Base-by-base conservation (phyloP, 2,113 vertebrate species). In the Xenopus laevis region DNA sequence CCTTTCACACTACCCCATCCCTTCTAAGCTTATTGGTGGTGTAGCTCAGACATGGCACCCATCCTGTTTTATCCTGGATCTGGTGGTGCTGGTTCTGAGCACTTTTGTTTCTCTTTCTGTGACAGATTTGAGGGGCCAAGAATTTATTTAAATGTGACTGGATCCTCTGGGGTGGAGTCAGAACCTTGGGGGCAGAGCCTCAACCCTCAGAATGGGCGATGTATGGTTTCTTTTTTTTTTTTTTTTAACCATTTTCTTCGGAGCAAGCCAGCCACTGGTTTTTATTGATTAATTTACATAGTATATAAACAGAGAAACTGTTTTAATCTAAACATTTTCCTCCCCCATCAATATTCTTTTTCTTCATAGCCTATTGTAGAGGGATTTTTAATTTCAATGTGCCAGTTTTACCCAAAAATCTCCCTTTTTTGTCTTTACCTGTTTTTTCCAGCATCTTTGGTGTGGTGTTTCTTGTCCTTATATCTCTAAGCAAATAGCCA, bases 101-200 rank as follows among this genome's bases (percentile, higher is more conserved):
- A 61, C 57, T 68, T 74, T 68, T 61, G 55, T 60, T 68, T 76
- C 46, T 69, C 66, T 76, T 65, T 58, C 52, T 68, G 23, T 27
- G 77, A 68, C 65, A 69, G 77, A 73, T 63, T 16, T 63, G 64
- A 72, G 60, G 70, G 70, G 59, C 71, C 47, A 68, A 74, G 71
- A 80, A 67, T 82, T 27, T 80, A 74, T 79, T 80, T 82, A 79
- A 78, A 74, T 78, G 64, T 80, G 81, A 72, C 74, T 82, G 74
- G 79, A 80, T 82, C 46, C 69, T 74, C 70, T 66, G 74, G 81
- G 57, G 73, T 68, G 72, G 75, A 77, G 76, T 76, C 69, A 78
- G 70, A 71, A 75, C 73, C 73, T 78, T 74, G 53, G 74, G 70
- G 68, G 40, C 76, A 60, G 68, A 71, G 65, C 40, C 45, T 59